Percentiles rank a stretch among this genome's conserved stretches.
phyloP scores from a whole-genome alignment of 2,888 invertebrate genomes.

The Tortrix viridana region DNA sequence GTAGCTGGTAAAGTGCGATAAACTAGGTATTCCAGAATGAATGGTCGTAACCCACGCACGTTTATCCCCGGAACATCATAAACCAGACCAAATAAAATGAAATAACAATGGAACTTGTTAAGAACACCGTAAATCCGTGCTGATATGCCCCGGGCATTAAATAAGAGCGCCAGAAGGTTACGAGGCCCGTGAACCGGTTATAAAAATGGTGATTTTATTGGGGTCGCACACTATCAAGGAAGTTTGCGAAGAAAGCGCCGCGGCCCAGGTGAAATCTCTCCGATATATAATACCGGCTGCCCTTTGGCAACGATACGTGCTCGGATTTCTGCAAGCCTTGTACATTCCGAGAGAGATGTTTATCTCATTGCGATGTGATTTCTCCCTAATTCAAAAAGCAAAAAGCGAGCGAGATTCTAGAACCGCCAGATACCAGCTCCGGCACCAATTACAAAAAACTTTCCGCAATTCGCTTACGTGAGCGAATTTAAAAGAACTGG shows the following conservation, averaged over 20 bases:
- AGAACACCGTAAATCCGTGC: conserved; percentile 54
- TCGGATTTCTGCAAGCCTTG: conserved; percentile 44
- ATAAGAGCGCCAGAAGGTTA: conserved; percentile 58
- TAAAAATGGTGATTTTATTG: conserved; percentile 69
- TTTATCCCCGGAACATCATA: conserved; percentile 44
- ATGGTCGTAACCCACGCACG: conserved; percentile 43
- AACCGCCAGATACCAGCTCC: conserved; percentile 6
- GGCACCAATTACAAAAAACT: conserved; percentile 24
- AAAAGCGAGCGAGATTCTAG: conserved; percentile 23
- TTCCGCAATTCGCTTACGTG: conserved; percentile 20
- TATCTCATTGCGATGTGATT: conserved; percentile 41
- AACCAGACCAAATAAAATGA: conserved; percentile 41
- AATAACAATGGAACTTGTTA: conserved; percentile 53
- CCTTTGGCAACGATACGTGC: conserved; percentile 46
- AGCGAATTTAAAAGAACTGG: conserved; percentile 48
- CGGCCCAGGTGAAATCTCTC: conserved; percentile 47
- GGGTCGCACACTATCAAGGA: conserved; percentile 52
- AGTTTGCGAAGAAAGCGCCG: conserved; percentile 43
- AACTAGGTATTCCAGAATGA: conserved; percentile 37
- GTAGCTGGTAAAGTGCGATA: conserved; percentile 11
- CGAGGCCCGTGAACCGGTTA: conserved; percentile 58
- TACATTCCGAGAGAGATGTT: conserved; percentile 41
- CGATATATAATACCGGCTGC: conserved; percentile 51
- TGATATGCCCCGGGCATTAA: conserved; percentile 55
- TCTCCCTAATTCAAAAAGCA: conserved; percentile 33